Base-by-base conservation (phyloP, 2,888 invertebrate genomes). In the Drosophila mimica region DNA sequence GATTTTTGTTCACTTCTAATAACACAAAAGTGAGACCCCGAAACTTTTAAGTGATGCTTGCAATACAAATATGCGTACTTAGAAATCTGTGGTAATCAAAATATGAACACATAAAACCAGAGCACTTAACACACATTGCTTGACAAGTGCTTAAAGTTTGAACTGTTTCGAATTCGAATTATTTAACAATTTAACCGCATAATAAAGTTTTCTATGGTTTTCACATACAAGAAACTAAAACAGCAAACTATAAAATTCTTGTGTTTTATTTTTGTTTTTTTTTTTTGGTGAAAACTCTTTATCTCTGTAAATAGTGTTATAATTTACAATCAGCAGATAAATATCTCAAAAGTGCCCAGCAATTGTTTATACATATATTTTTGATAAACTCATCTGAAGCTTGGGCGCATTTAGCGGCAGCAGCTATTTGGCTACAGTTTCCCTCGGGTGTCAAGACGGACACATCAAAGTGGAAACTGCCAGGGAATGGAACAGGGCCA, bases 21-120 rank as follows among this genome's bases (percentile, higher is more conserved):
- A 71, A 66, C 72, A 76, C 62, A 58, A 52, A 71, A 79, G 60
- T 71, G 61, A 74, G 51, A 74, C 30, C 63, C 48, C 34, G 40
- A 71, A 86, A 87, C 67, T 88, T 88, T 83, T 71, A 88, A 84
- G 87, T 86, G 89, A 76, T 82, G 85, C 82, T 81, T 66, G 63
- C 81, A 70, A 76, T 76, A 62, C n/a, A 70, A 28, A 70, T 36
- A 30, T 51, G 36, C n/a, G 13, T 20, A 20, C 49, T 20, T 20
- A 51, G 49, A 53, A 33, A 36, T 33, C 46, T 60, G 9, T 11
- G 38, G 52, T 48, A 61, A 52, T 70, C 71, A 53, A 71, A 71
- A 71, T 53, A 25, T 52, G 51, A 70, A 43, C 36, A 8, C 13
- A 6, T 28, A n/a, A n/a, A 38, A 33, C 4, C 20, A 7, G 3